A percentile compares a stretch with the other conserved stretches of the same genome.
phyloP scores from a whole-genome alignment of 1,140 invertebrate genomes.

The Gonatopus flavifemur region DNA sequence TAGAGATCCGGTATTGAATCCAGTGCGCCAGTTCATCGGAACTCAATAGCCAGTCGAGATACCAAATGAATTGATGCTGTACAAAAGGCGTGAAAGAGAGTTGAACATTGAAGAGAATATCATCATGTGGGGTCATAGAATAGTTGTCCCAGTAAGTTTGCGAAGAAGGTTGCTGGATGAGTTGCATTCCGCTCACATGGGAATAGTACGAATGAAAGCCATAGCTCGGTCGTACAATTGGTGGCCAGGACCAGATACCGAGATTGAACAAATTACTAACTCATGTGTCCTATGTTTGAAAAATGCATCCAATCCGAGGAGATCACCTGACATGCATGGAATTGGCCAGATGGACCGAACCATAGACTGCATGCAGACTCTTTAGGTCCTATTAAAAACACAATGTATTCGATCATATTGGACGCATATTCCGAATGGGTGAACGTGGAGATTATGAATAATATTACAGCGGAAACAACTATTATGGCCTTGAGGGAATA shows the following conservation, averaged over 20 bases:
- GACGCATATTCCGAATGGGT: slow-evolving; percentile 52
- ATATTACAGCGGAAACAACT: background rate
- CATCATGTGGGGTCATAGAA: too few relatives aligned
- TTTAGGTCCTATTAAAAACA: slow-evolving; percentile 37
- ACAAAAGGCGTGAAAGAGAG: slow-evolving; percentile 2
- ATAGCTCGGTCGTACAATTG: slow-evolving; percentile 36
- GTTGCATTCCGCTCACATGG: slow-evolving; percentile 22
- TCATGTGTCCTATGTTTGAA: background rate
- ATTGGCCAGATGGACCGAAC: slow-evolving; percentile 4
- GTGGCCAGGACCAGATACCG: slow-evolving; percentile 41
- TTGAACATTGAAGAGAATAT: slow-evolving; percentile 18
- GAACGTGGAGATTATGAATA: slow-evolving; percentile 5
- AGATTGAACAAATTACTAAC: slow-evolving; percentile 29
- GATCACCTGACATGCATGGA: slow-evolving; percentile 23
- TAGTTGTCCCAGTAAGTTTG: slow-evolving; percentile 26
- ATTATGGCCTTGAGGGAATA: slow-evolving; percentile 18
- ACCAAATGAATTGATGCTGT: slow-evolving; percentile 13
- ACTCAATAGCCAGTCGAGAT: slow-evolving; percentile 13
- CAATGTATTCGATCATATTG: slow-evolving; percentile 42
- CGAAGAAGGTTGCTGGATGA: background rate
- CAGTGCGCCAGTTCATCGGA: background rate
- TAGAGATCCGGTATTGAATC: background rate
- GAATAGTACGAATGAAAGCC: slow-evolving; percentile 37
- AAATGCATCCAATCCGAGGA: background rate
- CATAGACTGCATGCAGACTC: slow-evolving; percentile 43